These are phyloP conservation scores for Ormyrus labotus DNA, from an alignment of 2,888 invertebrate species.

Conservation along the genomic window DNA sequence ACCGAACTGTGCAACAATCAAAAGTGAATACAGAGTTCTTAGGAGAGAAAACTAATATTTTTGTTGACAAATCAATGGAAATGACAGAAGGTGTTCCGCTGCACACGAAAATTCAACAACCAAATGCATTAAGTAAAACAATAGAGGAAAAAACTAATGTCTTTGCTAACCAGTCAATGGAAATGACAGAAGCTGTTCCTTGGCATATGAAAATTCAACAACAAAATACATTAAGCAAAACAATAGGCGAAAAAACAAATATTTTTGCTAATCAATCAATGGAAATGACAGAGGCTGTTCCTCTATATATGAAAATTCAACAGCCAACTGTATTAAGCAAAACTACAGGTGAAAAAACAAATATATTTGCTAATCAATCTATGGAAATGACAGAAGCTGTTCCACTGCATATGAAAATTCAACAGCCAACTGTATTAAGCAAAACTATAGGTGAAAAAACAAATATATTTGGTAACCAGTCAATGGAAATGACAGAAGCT, in stretches of 20 bases:
- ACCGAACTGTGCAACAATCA: background rate
- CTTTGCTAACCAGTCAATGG: conserved; percentile 47
- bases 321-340: background rate
- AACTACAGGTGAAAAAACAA: conserved; percentile 8
- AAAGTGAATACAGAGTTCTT: no score
- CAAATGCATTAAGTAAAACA: background rate
- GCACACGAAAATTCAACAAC: background rate
- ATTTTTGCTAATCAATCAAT: conserved; percentile 44
- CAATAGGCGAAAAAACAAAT: conserved; percentile 8
- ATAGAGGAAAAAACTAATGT: conserved; percentile 7
- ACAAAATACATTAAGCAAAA: background rate
- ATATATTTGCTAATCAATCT: conserved; percentile 26
- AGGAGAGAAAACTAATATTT: no score
- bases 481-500: conserved; percentile 50
- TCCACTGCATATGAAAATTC: conserved; percentile 13
- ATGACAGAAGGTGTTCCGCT: conserved; percentile 25
- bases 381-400: conserved; percentile 39
- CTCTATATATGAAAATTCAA: conserved; percentile 4
- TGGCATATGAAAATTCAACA: background rate
- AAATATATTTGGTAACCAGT: conserved; percentile 17
- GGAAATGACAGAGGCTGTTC: conserved; percentile 27
- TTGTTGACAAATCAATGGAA: no score
- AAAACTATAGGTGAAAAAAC: conserved; percentile 28
- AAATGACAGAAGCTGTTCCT: conserved; percentile 31
- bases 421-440: background rate